A percentile compares a stretch with the other conserved stretches of the same genome.
Evolutionary conservation across 2,113 vertebrate species (phyloP).

Genomic region (Dissostichus mawsoni): DNA sequence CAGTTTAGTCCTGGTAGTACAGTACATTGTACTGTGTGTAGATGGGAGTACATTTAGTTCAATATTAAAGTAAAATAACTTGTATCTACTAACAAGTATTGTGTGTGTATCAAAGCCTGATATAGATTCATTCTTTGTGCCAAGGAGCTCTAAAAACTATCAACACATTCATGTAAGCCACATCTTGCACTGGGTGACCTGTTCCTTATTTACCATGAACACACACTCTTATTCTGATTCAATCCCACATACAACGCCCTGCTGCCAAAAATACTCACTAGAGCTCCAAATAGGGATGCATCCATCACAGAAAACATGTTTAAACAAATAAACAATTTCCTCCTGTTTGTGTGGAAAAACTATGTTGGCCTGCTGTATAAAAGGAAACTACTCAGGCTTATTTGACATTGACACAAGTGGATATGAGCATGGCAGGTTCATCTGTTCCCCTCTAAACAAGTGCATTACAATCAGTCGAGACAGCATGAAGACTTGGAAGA

Average conservation of each 20-base stretch:
- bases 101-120: neutral
- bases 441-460: neutral
- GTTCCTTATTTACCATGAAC: neutral
- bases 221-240: neutral
- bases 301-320: neutral
- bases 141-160: neutral
- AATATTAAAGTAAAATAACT: neutral
- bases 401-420: neutral
- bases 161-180: neutral
- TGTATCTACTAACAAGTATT: neutral
- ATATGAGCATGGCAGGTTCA: neutral
- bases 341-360: neutral
- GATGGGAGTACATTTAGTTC: neutral
- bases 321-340: neutral
- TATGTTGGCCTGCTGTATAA: too few relatives aligned
- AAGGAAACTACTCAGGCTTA: too few relatives aligned
- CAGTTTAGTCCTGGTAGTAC: neutral
- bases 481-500: too few relatives aligned
- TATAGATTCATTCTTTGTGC: neutral
- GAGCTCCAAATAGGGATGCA: neutral
- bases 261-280: neutral
- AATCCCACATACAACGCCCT: neutral
- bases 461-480: neutral
- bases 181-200: neutral
- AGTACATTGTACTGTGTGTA: neutral